These are phyloP conservation scores for Linnaemya tessellans DNA, from an alignment of 2,888 invertebrate species.

Conservation along the genomic window DNA sequence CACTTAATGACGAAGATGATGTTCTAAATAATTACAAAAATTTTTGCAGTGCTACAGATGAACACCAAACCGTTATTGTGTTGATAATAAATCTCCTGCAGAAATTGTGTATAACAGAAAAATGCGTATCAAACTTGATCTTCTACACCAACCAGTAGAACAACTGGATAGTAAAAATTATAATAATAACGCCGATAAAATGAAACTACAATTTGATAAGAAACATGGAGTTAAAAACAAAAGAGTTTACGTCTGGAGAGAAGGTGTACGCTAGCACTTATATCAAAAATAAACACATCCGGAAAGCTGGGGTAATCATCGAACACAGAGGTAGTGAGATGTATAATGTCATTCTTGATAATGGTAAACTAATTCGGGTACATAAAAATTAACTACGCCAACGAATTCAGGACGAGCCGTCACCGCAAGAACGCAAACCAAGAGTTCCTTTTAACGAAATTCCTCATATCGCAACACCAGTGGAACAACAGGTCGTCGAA, in stretches of 20 bases:
- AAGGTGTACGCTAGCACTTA: conserved; percentile 55
- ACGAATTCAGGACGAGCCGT: not conserved
- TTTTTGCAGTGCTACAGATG: conserved; percentile 65
- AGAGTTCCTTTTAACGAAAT: not conserved
- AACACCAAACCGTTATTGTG: conserved; percentile 65
- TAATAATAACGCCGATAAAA: conserved; percentile 15
- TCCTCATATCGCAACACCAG: not conserved
- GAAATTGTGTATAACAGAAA: conserved; percentile 67
- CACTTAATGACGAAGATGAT: conserved; percentile 63
- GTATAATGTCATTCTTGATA: conserved; percentile 61
- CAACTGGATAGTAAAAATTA: not conserved
- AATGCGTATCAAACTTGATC: conserved; percentile 61
- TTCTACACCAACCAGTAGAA: conserved; percentile 58
- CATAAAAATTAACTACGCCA: conserved; percentile 62
- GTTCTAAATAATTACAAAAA: conserved; percentile 59
- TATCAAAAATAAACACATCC: conserved; percentile 58
- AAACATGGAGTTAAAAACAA: conserved; percentile 47
- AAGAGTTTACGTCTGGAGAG: conserved; percentile 41
- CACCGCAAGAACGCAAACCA: not conserved
- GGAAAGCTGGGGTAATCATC: conserved; percentile 59
- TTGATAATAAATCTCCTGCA: conserved; percentile 63
- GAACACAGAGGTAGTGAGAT: conserved; percentile 65
- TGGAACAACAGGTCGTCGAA: not conserved
- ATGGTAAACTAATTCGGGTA: conserved; percentile 52
- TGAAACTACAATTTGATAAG: conserved; percentile 48